Evolutionary conservation across 1,140 invertebrate genomes (phyloP), one percentile per base, ranked within the genome.

Genomic region (Pissodes strobi): DNA sequence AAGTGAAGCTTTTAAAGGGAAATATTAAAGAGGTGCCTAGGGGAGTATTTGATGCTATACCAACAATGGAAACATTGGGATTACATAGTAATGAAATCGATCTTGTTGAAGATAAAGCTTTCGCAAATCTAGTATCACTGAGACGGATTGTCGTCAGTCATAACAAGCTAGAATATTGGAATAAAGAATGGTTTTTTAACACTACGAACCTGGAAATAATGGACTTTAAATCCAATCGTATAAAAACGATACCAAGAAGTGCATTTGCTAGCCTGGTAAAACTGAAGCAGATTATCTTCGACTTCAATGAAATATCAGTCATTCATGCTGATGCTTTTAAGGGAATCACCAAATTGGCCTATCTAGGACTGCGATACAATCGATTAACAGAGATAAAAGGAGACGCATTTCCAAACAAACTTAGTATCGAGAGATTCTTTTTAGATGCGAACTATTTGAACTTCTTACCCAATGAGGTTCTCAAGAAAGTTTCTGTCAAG

Each of bases 371-470:
- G 18, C 48, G 52, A 13, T 22, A 65, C 25, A 70, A 70, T 39
- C 46, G 58, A 17, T 17, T 70, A n/a, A 67, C 25, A n/a, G 38
- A 38, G 15, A 39, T 70, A 4, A 46, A 48, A 18, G 51, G 48
- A 30, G 38, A 68, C 17, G 56, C 61, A 8, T 67, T 70, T 27
- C 68, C 68, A 6, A 70, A 65, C 22, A 10, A 46, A 0, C n/a
- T 70, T 17, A 60, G 18, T 3, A 55, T 70, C 4, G 13, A 25
- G 4, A 38, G 39, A 13, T 46, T 70, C 10, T 6, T 49, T 12
- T 59, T 70, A 25, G 56, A 64, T 45, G 61, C 56, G 1, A 70
- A 70, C n/a, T n/a, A n/a, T n/a, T n/a, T n/a, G n/a, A n/a, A n/a
- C n/a, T n/a, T n/a, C 27, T 59, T 60, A 13, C 17, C 67, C 1